A percentile compares a stretch with the other conserved stretches of the same genome.
Evolutionary conservation across 2,113 vertebrate species (phyloP).

Genomic region (Corvus moneduloides): DNA sequence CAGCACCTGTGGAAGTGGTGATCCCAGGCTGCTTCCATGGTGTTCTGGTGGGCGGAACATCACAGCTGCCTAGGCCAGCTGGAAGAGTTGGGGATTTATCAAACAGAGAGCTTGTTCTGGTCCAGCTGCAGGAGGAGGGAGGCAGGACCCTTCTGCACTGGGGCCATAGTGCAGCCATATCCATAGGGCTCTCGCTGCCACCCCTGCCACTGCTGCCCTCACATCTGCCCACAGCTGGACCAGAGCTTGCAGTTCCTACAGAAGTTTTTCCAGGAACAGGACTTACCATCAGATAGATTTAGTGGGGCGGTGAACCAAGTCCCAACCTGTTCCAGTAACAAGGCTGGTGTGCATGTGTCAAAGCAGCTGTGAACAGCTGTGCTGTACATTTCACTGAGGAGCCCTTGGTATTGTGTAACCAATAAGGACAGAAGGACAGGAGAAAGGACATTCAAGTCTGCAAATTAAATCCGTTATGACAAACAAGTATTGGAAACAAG

Average conservation of each 20-base stretch:
- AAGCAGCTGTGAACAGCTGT: not conserved
- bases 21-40: not conserved
- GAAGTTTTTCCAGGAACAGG: not conserved
- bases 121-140: not conserved
- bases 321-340: not conserved
- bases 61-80: not conserved
- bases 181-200: not conserved
- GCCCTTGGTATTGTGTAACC: not conserved
- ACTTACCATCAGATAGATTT: not conserved
- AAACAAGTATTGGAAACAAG: not conserved
- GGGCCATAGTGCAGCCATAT: not conserved
- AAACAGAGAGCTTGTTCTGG: not conserved
- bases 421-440: not conserved
- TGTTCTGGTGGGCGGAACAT: rapidly evolving
- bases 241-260: not conserved
- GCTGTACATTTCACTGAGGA: not conserved
- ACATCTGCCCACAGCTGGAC: not conserved
- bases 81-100: not conserved
- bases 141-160: not conserved
- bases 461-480: not conserved
- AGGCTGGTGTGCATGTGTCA: not conserved
- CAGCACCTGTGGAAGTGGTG: not conserved
- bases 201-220: not conserved
- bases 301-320: not conserved
- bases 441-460: not conserved